Base-by-base conservation (phyloP, 2,888 invertebrate genomes). In the Seira musarum region DNA sequence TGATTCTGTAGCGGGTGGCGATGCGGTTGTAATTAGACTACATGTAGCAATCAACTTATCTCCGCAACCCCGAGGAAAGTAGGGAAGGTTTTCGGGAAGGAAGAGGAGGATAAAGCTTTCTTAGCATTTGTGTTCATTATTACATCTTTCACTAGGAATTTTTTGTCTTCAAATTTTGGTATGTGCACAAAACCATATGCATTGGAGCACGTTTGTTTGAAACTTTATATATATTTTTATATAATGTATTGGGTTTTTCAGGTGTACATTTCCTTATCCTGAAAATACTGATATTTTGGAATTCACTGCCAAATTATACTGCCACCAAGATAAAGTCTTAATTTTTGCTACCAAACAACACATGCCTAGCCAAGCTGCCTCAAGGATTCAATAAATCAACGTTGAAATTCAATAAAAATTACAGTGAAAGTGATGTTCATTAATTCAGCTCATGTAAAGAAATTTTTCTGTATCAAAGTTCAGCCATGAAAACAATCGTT, bases 221-320 rank as follows among this genome's bases (percentile, higher is more conserved):
- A 40, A 40, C 40, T 40, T 6, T 8, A 8, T n/a, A n/a, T n/a
- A n/a, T n/a, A n/a, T n/a, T n/a, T n/a, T n/a, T n/a, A n/a, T n/a
- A n/a, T n/a, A n/a, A n/a, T n/a, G n/a, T n/a, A n/a, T n/a, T n/a
- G n/a, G n/a, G n/a, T n/a, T n/a, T n/a, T n/a, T n/a, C 30, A 30
- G 25, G 30, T 30, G 19, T 25, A n/a, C 15, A 24, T 65, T 30
- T 24, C 30, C 30, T 30, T 13, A 24, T 53, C 53, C 53, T 53
- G 53, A 65, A 61, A 65, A 65, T 67, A 67, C 66, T 35, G 22
- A 65, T 6, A n/a, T 40, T 57, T 49, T 57, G 69, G 22, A 46
- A 53, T 68, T 61, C 70, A 70, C 70, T 70, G 70, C 70, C 70
- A 70, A 70, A 35, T 30, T 67, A 24, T 24, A 67, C 67, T 49